phyloP scores from a whole-genome alignment of 2,888 invertebrate genomes.

The Aspidiotus rigidus region DNA sequence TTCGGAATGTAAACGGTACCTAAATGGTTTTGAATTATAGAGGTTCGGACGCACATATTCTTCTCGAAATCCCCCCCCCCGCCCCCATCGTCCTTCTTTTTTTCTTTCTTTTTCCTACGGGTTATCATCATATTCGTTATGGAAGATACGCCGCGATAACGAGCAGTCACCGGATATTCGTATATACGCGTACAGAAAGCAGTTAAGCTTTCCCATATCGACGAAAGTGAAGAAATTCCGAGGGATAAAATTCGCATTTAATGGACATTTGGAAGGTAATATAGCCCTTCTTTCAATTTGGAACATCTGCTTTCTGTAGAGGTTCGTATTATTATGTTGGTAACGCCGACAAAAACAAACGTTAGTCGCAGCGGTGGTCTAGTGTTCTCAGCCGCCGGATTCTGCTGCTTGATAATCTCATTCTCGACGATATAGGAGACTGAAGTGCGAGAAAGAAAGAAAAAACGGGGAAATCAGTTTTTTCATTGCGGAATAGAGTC shows the following conservation, averaged over 20 bases:
- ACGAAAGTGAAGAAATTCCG: slow-evolving; percentile 11
- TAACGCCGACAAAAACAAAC: slow-evolving; percentile 8
- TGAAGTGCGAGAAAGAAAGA: too few relatives aligned
- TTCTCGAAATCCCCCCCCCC: too few relatives aligned
- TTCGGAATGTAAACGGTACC: too few relatives aligned
- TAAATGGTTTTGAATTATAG: too few relatives aligned
- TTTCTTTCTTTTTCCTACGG: background rate
- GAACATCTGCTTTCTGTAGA: slow-evolving; percentile 29
- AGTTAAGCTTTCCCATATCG: slow-evolving; percentile 3
- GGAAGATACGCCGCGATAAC: background rate
- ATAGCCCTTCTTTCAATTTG: slow-evolving; percentile 29
- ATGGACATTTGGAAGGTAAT: slow-evolving; percentile 31
- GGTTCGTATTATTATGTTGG: slow-evolving; percentile 23
- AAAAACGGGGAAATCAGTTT: too few relatives aligned
- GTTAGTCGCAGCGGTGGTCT: slow-evolving; percentile 1
- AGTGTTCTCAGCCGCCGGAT: background rate
- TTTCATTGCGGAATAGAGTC: too few relatives aligned
- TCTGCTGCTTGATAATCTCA: background rate
- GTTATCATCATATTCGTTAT: background rate
- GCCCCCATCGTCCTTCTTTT: too few relatives aligned
- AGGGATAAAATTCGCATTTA: slow-evolving; percentile 29
- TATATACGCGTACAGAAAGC: background rate
- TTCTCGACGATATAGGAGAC: too few relatives aligned
- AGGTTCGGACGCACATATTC: too few relatives aligned
- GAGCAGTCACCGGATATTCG: background rate